Evolutionary conservation across 2,888 invertebrate genomes (phyloP).

Genomic region (Macroteleia sp.): DNA sequence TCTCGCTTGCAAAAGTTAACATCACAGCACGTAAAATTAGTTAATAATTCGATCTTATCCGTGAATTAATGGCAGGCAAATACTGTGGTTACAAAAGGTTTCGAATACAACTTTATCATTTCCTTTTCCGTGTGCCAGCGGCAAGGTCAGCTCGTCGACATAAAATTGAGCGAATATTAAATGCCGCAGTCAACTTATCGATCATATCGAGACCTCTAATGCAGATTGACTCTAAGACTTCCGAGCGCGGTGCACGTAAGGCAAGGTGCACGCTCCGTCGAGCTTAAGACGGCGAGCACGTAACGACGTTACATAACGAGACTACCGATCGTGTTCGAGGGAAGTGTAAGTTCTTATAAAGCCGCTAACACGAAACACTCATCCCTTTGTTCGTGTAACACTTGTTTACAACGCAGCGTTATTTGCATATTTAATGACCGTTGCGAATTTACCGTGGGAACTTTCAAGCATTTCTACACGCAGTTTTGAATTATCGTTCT

Average conservation of each 20-base stretch:
- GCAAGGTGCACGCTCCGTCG: conserved; percentile 50
- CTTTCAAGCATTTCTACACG: background rate
- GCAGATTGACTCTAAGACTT: conserved; percentile 68
- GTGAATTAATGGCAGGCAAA: no score
- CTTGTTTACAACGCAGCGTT: conserved; percentile 23
- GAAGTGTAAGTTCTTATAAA: conserved; percentile 51
- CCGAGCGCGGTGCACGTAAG: conserved; percentile 56
- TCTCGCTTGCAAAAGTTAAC: no score
- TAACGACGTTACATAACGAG: conserved; percentile 63
- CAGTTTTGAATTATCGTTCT: background rate
- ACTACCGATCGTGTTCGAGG: conserved; percentile 32
- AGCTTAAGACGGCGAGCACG: conserved; percentile 61
- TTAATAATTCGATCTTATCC: no score
- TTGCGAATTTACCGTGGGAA: background rate
- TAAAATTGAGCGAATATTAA: conserved; percentile 66
- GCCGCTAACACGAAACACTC: conserved; percentile 39
- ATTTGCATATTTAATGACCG: conserved; percentile 34
- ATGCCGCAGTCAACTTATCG: conserved; percentile 64
- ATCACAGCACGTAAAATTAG: no score
- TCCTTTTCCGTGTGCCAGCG: conserved; percentile 55
- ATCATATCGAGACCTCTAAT: conserved; percentile 66
- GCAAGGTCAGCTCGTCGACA: conserved; percentile 52
- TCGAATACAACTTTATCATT: conserved; percentile 58
- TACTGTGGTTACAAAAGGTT: conserved; percentile 18
- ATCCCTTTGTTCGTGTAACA: conserved; percentile 32